Percentiles rank a stretch among this genome's conserved stretches.
Conservation (phyloP, 2,888 invertebrate genomes). For the Pyrrhosoma nymphula region DNA sequence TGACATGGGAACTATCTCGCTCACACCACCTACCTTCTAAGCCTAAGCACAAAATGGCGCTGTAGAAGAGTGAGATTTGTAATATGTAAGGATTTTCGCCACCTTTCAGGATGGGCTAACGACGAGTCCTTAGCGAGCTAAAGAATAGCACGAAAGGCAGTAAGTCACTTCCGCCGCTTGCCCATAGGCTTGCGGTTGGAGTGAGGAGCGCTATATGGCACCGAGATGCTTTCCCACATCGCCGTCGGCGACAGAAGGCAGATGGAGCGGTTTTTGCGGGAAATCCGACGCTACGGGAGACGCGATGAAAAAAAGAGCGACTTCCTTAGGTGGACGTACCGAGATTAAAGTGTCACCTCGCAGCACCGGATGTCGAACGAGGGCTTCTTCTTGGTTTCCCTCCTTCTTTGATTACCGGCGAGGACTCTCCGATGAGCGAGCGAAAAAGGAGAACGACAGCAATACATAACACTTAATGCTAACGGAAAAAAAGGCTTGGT, state of each 20-base stretch:
- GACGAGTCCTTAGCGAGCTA: too few relatives aligned
- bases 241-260: not conserved
- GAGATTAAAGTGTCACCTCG: not conserved
- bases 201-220: too few relatives aligned
- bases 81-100: too few relatives aligned
- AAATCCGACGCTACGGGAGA: not conserved
- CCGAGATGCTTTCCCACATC: too few relatives aligned
- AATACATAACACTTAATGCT: not conserved
- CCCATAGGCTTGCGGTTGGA: too few relatives aligned
- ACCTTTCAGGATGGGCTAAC: too few relatives aligned
- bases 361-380: not conserved
- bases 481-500: not conserved
- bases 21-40: too few relatives aligned
- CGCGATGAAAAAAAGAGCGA: not conserved
- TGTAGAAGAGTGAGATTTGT: too few relatives aligned
- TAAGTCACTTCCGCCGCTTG: too few relatives aligned
- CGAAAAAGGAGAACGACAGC: not conserved
- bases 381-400: not conserved
- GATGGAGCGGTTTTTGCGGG: constrained; percentile 22
- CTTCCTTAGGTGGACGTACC: not conserved
- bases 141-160: too few relatives aligned
- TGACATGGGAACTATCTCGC: too few relatives aligned
- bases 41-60: too few relatives aligned
- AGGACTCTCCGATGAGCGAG: not conserved
- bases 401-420: not conserved